Evolutionary conservation across 2,113 vertebrate genomes (phyloP), one percentile per base, ranked within the genome.

Genomic region (Callionymus lyra): DNA sequence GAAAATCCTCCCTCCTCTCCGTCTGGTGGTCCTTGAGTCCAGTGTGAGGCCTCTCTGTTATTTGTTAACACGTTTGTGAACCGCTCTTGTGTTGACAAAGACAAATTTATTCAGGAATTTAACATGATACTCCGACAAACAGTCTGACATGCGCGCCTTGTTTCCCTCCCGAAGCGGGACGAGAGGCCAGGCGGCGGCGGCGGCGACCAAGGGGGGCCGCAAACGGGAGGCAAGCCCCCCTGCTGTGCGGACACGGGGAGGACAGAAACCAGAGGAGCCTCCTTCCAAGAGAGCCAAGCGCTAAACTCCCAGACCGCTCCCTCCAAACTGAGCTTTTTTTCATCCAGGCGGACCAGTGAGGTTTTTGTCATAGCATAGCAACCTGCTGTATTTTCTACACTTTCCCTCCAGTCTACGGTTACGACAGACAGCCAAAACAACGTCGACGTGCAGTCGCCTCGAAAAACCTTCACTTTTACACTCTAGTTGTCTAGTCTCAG

Each of bases 201-300:
- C 45, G 10, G 50, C 77, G 34, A 15, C 50, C 11, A 92, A 89
- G 60, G 88, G 64, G 50, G 75, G 70, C 16, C 85, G 88, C 40
- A 94, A 87, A 76, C 81, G 84, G 57, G 91, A 97, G 63, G 72
- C 74, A 57, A 92, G 90, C 65, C 90, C 92, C 9, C 82, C 87
- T 0, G 79, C 79, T 14, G 81, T 80, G 42, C 85, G 87, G 19
- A 91, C 87, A 1, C 85, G 91, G 44, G 87, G 87, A 45, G 89
- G 86, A 61, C 90, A 84, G 74, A 90, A 88, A 65, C 50, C 77
- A 35, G 90, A 94, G 33, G 91, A 97, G 45, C 70, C 59, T 0
- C 82, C 88, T 0, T 19, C 60, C 10, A 97, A 94, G 65, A 89
- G 89, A 72, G 54, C 82, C 9, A 97, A 94, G 50, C 91, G 91